phyloP scores from a whole-genome alignment of 2,888 invertebrate genomes.

The Apocheima hispidaria region DNA sequence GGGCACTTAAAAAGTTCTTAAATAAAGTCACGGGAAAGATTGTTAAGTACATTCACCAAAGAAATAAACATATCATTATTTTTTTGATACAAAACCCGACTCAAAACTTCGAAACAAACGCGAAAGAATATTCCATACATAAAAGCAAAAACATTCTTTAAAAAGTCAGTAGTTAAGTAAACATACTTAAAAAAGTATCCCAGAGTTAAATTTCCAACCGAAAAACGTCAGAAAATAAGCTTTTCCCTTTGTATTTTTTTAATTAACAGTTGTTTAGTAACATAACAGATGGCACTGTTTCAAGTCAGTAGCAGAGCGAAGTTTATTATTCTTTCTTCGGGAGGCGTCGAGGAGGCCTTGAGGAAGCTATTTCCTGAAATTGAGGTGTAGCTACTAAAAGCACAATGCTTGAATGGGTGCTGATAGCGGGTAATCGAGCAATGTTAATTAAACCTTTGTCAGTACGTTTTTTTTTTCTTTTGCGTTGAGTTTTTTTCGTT shows the following conservation, averaged over 20 bases:
- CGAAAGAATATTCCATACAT: too few relatives aligned
- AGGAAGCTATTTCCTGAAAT: constrained; percentile 15
- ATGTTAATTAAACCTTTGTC: constrained; percentile 34
- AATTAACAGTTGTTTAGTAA: constrained; percentile 58
- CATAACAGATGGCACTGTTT: constrained; percentile 48
- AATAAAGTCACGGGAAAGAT: too few relatives aligned
- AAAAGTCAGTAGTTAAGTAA: neutral
- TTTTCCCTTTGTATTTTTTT: constrained; percentile 49
- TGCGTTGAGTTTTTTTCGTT: constrained; percentile 15
- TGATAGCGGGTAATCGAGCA: constrained; percentile 28
- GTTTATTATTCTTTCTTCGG: constrained; percentile 40
- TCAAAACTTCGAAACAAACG: too few relatives aligned
- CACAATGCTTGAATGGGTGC: constrained; percentile 24
- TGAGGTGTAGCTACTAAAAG: constrained; percentile 20
- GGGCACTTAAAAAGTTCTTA: too few relatives aligned
- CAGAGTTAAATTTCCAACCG: constrained; percentile 6
- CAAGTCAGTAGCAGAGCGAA: constrained; percentile 38
- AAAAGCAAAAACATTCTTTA: neutral
- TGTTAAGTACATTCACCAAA: too few relatives aligned
- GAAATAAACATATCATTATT: too few relatives aligned
- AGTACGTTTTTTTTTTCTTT: constrained; percentile 11
- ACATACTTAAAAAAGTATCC: neutral
- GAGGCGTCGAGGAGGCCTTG: constrained; percentile 7
- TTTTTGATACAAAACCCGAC: too few relatives aligned
- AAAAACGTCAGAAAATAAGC: constrained; percentile 29